Conservation (phyloP, 2,888 invertebrate genomes). For the Pollenia labialis region DNA sequence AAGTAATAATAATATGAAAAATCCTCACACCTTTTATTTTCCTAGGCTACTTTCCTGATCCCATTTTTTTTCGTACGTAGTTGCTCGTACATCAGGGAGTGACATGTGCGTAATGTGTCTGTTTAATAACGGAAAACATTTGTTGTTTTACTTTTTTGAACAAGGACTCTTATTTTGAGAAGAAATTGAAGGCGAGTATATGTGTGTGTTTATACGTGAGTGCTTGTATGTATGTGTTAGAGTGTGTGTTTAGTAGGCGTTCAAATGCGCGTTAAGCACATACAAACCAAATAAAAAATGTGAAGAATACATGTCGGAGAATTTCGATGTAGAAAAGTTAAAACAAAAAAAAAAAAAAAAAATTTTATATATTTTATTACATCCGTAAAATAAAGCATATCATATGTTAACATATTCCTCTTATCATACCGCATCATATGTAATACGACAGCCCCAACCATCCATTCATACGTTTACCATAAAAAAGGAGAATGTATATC, state of each 20-base stretch:
- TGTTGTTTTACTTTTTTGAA: constrained; percentile 5
- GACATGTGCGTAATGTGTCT: constrained; percentile 56
- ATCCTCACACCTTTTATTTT: constrained; percentile 18
- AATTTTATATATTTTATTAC: constrained; percentile 25
- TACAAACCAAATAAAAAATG: constrained; percentile 1
- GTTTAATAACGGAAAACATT: constrained; percentile 52
- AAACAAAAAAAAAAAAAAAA: background rate
- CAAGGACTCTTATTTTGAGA: constrained; percentile 23
- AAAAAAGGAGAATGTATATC: constrained; percentile 7
- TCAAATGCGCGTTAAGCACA: constrained; percentile 14
- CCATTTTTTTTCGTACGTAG: background rate
- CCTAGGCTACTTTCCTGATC: background rate
- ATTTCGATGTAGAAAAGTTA: constrained; percentile 17
- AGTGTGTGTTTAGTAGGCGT: constrained; percentile 29
- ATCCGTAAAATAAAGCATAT: constrained; percentile 38
- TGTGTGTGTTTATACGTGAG: constrained; percentile 14
- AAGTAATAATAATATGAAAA: constrained; percentile 1
- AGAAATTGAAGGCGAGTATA: constrained; percentile 12
- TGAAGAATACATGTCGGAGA: background rate
- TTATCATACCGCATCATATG: constrained; percentile 18
- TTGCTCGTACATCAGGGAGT: constrained; percentile 30
- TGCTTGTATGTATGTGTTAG: background rate
- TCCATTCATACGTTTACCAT: background rate
- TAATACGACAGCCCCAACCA: background rate
- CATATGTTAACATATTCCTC: constrained; percentile 38